Evolutionary conservation across 2,888 invertebrate genomes (phyloP).

Genomic region (Chloroclystis v-ata): DNA sequence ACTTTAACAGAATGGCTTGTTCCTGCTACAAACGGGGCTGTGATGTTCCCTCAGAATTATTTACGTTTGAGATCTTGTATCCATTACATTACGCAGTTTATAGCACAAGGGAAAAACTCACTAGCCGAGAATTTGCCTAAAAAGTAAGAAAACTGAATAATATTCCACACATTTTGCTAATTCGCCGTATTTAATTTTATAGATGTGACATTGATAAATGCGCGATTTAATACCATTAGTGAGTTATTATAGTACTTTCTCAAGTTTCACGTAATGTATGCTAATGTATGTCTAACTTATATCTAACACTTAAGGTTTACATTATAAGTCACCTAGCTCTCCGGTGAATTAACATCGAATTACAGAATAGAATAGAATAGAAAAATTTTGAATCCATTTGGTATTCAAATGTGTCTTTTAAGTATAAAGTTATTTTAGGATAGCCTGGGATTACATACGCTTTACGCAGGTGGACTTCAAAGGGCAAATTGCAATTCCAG

Average conservation of each 20-base stretch:
- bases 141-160: too few species aligned
- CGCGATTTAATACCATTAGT: too few species aligned
- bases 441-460: constrained; percentile 7
- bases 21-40: constrained; percentile 20
- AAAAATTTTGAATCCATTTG: constrained; percentile 9
- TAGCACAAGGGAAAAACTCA: constrained; percentile 5
- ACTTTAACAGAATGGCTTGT: constrained; percentile 28
- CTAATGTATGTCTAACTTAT: neutral
- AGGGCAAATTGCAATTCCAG: constrained; percentile 14
- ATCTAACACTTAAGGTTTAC: neutral
- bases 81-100: constrained; percentile 15
- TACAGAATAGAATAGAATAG: too few species aligned
- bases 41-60: constrained; percentile 23
- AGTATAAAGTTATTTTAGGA: constrained; percentile 16
- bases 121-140: too few species aligned
- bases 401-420: constrained; percentile 8
- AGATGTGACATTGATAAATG: neutral
- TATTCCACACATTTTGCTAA: too few species aligned
- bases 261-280: neutral
- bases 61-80: constrained; percentile 17
- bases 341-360: constrained; percentile 3
- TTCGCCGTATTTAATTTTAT: too few species aligned
- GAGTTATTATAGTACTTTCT: neutral
- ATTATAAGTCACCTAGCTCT: constrained; percentile 1
- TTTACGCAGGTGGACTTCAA: constrained; percentile 18